These are phyloP conservation scores for Eupithecia centaureata DNA, from an alignment of 2,888 invertebrate species.

Conservation along the genomic window DNA sequence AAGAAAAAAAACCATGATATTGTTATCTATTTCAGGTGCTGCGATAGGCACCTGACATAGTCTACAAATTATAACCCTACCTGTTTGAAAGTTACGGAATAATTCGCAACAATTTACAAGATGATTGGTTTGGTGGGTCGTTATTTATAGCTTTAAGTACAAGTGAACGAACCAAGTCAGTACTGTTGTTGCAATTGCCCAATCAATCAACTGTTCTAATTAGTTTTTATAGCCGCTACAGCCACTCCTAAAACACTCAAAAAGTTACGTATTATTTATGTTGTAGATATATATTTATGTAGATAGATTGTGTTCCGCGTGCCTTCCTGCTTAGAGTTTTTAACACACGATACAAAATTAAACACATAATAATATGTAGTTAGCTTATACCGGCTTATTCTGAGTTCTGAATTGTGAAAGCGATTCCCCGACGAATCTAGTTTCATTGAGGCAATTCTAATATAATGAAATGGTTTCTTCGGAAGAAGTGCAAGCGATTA, in stretches of 20 bases:
- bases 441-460: not conserved
- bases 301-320: slow-evolving; percentile 26
- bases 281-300: no score
- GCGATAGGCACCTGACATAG: not conserved
- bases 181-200: slow-evolving; percentile 18
- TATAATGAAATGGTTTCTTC: not conserved
- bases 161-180: slow-evolving; percentile 6
- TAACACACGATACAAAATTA: slow-evolving; percentile 13
- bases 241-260: slow-evolving; percentile 28
- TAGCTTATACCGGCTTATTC: not conserved
- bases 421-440: not conserved
- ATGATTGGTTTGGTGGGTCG: slow-evolving; percentile 2
- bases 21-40: no score
- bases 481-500: not conserved
- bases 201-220: slow-evolving; percentile 33
- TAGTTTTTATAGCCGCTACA: slow-evolving; percentile 13
- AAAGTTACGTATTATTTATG: slow-evolving; percentile 15
- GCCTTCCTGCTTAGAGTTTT: slow-evolving; percentile 27
- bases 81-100: slow-evolving; percentile 12
- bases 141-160: not conserved
- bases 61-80: slow-evolving; percentile 1
- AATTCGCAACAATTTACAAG: slow-evolving; percentile 4
- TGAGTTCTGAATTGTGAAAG: not conserved
- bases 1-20: no score
- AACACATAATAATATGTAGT: no score